Percentiles rank a stretch among this genome's conserved stretches.
phyloP scores from a whole-genome alignment of 2,888 invertebrate genomes.

The Sclerodermus sp. region DNA sequence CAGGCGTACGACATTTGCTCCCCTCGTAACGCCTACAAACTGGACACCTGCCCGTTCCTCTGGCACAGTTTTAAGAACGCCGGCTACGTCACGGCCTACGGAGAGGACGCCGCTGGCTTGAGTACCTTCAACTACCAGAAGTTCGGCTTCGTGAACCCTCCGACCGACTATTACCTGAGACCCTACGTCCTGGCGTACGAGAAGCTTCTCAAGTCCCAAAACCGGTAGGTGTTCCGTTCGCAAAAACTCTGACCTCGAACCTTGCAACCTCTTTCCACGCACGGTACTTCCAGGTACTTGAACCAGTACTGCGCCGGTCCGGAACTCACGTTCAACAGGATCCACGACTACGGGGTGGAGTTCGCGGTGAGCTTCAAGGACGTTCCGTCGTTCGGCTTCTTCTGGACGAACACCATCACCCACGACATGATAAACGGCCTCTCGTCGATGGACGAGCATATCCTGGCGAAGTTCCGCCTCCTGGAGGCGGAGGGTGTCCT shows the following conservation, averaged over 20 bases:
- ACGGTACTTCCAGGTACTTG: slow-evolving; percentile 55
- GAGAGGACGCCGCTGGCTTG: slow-evolving; percentile 74
- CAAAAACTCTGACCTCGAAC: too few relatives aligned
- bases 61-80: slow-evolving; percentile 75
- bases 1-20: slow-evolving; percentile 61
- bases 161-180: slow-evolving; percentile 81
- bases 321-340: slow-evolving; percentile 67
- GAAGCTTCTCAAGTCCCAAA: slow-evolving; percentile 56
- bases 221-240: too few relatives aligned
- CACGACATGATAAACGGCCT: slow-evolving; percentile 71
- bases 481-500: slow-evolving; percentile 65
- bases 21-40: slow-evolving; percentile 58
- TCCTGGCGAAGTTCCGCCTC: slow-evolving; percentile 64
- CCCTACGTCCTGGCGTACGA: slow-evolving; percentile 74
- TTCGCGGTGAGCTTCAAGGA: slow-evolving; percentile 67
- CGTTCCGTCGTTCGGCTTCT: slow-evolving; percentile 71
- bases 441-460: slow-evolving; percentile 67
- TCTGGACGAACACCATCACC: slow-evolving; percentile 79
- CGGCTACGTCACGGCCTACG: slow-evolving; percentile 79
- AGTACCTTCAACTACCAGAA: slow-evolving; percentile 79
- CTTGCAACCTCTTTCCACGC: too few relatives aligned
- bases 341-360: slow-evolving; percentile 70
- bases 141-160: slow-evolving; percentile 70
- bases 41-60: slow-evolving; percentile 73
- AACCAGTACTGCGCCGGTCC: slow-evolving; percentile 66